Percentiles rank a stretch among this genome's conserved stretches.
Evolutionary conservation across 2,797 vertebrate genomes (phyloP).

Genomic region (Hephaestus fuliginosus): DNA sequence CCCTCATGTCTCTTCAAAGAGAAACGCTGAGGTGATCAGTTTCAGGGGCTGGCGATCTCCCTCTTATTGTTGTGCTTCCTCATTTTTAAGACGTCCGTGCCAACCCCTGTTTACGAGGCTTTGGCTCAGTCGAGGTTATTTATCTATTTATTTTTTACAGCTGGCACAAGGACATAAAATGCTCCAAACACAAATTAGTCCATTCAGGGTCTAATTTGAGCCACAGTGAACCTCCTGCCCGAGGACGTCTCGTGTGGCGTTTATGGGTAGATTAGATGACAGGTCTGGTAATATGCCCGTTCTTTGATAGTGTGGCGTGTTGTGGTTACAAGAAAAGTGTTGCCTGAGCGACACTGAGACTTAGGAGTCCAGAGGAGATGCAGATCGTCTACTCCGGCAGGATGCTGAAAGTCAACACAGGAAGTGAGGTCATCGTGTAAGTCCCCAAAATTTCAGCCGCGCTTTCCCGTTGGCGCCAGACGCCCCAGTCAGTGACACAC

Average conservation of each 20-base stretch:
- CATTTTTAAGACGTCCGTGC: conserved; percentile 63
- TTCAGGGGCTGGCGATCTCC: conserved; percentile 39
- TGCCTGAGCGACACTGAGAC: conserved; percentile 26
- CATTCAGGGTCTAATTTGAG: conserved; percentile 69
- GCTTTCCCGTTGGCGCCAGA: conserved; percentile 54
- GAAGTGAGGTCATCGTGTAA: conserved; percentile 82
- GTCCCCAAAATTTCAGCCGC: conserved; percentile 46
- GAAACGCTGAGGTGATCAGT: conserved; percentile 61
- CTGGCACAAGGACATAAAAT: conserved; percentile 50
- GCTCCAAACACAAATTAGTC: conserved; percentile 58
- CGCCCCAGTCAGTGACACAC: conserved; percentile 11
- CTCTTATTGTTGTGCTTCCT: conserved; percentile 63
- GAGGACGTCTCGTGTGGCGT: conserved; percentile 34
- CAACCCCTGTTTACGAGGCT: conserved; percentile 46
- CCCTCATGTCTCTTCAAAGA: conserved; percentile 64
- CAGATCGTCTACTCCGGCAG: conserved; percentile 74
- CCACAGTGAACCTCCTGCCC: conserved; percentile 51
- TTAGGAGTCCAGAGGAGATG: conserved; percentile 58
- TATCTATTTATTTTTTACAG: background rate
- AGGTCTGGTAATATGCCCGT: conserved; percentile 16
- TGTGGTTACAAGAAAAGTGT: conserved; percentile 51
- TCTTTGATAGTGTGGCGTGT: conserved; percentile 29
- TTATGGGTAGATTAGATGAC: conserved; percentile 60
- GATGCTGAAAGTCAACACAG: conserved; percentile 80
- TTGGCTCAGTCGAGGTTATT: conserved; percentile 32